phyloP scores from a whole-genome alignment of 2,888 invertebrate species.

The Drosophila eohydei region DNA sequence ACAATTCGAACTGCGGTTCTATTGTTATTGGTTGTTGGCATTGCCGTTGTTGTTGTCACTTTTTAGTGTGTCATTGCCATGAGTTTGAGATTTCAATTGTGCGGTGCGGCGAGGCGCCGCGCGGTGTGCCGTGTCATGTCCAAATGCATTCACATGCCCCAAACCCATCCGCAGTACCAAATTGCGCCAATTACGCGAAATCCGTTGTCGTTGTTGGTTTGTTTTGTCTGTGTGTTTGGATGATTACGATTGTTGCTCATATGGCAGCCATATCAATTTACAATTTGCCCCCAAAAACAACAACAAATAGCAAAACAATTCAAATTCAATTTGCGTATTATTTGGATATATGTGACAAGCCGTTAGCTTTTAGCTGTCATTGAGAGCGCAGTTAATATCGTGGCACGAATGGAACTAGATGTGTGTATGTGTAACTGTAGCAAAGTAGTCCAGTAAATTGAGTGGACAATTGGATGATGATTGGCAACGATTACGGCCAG shows the following conservation, averaged over 20 bases:
- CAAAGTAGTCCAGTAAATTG: conserved; percentile 51
- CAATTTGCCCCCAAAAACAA: conserved; percentile 50
- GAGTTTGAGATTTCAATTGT: conserved; percentile 71
- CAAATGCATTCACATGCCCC: conserved; percentile 46
- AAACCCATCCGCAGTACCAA: conserved; percentile 53
- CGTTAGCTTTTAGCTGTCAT: conserved; percentile 65
- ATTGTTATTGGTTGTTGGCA: conserved; percentile 57
- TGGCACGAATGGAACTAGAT: conserved; percentile 1
- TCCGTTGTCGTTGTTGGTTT: conserved; percentile 43
- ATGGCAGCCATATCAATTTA: conserved; percentile 66
- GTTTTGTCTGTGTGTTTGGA: conserved; percentile 15
- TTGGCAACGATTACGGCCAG: conserved; percentile 43
- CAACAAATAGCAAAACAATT: conserved; percentile 42
- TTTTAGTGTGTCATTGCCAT: conserved; percentile 78
- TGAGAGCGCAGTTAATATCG: conserved; percentile 52
- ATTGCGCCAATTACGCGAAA: conserved; percentile 70
- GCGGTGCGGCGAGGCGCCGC: conserved; percentile 9
- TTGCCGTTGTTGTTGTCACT: conserved; percentile 57
- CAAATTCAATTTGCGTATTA: conserved; percentile 67
- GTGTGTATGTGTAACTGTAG: conserved; percentile 5
- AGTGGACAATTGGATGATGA: conserved; percentile 62
- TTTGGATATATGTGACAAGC: conserved; percentile 63
- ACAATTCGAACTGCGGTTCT: conserved; percentile 66
- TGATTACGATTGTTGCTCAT: conserved; percentile 66
- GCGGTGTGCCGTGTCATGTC: conserved; percentile 50